Base-by-base conservation (phyloP, 2,113 vertebrate species). In the Calidris pygmaea region DNA sequence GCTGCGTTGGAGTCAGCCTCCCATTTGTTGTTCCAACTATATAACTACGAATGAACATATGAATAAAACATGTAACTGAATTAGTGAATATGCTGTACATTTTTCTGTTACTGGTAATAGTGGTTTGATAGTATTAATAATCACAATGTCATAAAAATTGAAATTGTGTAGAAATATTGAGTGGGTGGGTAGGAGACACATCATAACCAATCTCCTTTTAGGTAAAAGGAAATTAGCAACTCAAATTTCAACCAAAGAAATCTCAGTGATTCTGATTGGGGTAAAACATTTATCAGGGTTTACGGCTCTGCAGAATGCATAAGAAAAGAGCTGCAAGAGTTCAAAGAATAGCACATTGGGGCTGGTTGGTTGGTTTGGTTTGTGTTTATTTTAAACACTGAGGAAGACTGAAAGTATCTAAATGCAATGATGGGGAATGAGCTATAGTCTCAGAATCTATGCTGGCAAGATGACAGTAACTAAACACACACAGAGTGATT, bases 121-220 rank as follows among this genome's bases (percentile, higher is more conserved):
- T 60, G 15, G 8, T 37, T 84, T 90, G 14, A 39, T 53, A 48
- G 8, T 50, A 18, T 27, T 59, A 48, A 35, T 47, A 62, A 63
- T 39, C 19, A 63, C 21, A 48, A 19, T 58, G 10, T 27, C n/a
- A 43, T 39, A 82, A 59, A 79, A 52, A 63, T n/a, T 34, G 8
- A 74, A 60, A 53, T 16, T n/a, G 7, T 29, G 71, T 50, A 66
- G 48, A 84, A 84, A 66, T 60, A 56, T 20, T 37, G 43, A 58
- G 12, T 29, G 10, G 2, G 1, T 52, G 8, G 10, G 13, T 5
- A 18, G 3, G 24, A 53, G 7, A 55, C 7, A 47, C 6, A 35
- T 48, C 29, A 50, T 16, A 55, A 26, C 27, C 11, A 41, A 26
- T 76, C 8, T 70, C 37, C 12, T 68, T 22, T 56, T 68, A 56